These are phyloP conservation scores for Pogonophryne albipinna DNA, from an alignment of 2,797 vertebrate genomes.

Conservation along the genomic window DNA sequence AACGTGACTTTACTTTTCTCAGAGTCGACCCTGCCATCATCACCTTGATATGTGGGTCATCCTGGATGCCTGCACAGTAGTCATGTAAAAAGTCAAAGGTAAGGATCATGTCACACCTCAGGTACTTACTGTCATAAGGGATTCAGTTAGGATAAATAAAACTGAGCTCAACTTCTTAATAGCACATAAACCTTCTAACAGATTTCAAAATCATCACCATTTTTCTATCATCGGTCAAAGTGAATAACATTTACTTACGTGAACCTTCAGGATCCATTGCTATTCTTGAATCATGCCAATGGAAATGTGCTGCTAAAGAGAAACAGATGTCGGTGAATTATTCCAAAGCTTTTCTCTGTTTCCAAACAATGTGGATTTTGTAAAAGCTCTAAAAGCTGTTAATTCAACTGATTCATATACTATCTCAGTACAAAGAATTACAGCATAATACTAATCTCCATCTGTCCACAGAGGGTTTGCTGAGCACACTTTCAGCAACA, in stretches of 20 bases:
- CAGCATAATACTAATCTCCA: background rate
- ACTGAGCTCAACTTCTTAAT: background rate
- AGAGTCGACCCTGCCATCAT: slow-evolving; percentile 91
- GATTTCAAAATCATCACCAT: background rate
- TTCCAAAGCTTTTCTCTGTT: slow-evolving; percentile 21
- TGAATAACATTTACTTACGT: slow-evolving; percentile 67
- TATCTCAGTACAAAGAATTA: slow-evolving; percentile 5
- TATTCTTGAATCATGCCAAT: slow-evolving; percentile 56
- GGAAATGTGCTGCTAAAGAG: slow-evolving; percentile 48
- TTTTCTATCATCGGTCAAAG: background rate
- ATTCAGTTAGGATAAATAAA: background rate
- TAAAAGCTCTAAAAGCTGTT: background rate
- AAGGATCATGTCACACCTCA: background rate
- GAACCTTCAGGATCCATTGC: slow-evolving; percentile 72
- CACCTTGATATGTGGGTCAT: slow-evolving; percentile 85
- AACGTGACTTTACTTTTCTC: slow-evolving; percentile 94
- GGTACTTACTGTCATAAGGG: background rate
- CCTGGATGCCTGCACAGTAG: slow-evolving; percentile 82
- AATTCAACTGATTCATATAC: background rate
- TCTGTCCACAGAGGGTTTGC: background rate
- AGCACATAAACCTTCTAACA: background rate
- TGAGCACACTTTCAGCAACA: background rate
- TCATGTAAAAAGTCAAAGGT: background rate
- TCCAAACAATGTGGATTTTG: slow-evolving; percentile 16
- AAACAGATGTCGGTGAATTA: slow-evolving; percentile 38